Base-by-base conservation (phyloP, 2,888 invertebrate species). In the Muschampia staudingeri region DNA sequence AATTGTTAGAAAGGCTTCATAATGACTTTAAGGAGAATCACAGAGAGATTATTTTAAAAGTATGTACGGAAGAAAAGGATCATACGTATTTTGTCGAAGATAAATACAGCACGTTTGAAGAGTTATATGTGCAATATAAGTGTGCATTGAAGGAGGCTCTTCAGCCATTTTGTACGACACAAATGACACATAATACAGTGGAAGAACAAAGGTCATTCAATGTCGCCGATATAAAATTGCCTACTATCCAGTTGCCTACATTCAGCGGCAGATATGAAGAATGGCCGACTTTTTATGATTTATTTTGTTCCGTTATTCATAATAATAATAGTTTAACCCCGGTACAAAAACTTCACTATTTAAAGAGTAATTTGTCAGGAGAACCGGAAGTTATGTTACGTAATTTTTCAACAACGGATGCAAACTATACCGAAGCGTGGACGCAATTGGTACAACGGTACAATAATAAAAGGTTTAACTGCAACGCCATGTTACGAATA, bases 381-480 rank as follows among this genome's bases (percentile, higher is more conserved):
- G 65, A 65, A 30, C 65, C 65, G 1, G 65, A 65, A 14, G 30
- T 30, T 14, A 67, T 76, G 19, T 16, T 76, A 65, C 42, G 44
- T 88, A 16, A 81, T 69, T 76, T 78, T 14, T 48, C 78, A 7
- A 84, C 78, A 30, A 87, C 86, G 2, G 85, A 87, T 19, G 7
- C 42, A 5, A 88, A 88, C 56, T 87, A 88, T 70, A 12, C 67
- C 0, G 86, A 87, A 34, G 86, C 87, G 1, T 88, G 86, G 86
- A 71, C 37, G 0, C 82, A 79, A 77, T 44, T 87, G 2, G 52
- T 40, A 5, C 34, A 70, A 25, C 76, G 87, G 1, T 87, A 85
- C 40, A 80, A 85, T 37, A 87, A 86, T 67, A 85, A 86, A n/a
- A 65, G 82, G 25, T 84, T 76, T 44, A 87, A 85, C 70, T 78